Percentiles rank a stretch among this genome's conserved stretches.
These are phyloP conservation scores for Papilio elwesi DNA, from an alignment of 2,888 invertebrate genomes.

Conservation along the genomic window DNA sequence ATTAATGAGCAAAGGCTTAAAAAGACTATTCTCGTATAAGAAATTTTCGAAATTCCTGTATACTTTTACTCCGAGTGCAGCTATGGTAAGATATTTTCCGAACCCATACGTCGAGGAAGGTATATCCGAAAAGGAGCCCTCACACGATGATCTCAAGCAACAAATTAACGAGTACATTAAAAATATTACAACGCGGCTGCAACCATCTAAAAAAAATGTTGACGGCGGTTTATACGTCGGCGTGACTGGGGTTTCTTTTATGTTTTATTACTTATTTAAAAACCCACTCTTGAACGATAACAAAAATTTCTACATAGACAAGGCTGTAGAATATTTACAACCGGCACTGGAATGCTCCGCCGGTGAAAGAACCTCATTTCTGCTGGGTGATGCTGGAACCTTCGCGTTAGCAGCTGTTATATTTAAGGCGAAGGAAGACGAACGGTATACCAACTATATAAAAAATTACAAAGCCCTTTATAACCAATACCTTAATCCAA, in stretches of 20 bases:
- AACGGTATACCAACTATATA: constrained; percentile 61
- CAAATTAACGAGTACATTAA: constrained; percentile 65
- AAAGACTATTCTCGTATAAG: constrained; percentile 44
- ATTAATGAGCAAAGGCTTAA: constrained; percentile 50
- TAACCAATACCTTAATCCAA: constrained; percentile 63
- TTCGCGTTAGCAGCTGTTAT: constrained; percentile 88
- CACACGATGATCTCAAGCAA: constrained; percentile 56
- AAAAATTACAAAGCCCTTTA: constrained; percentile 72
- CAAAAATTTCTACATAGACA: constrained; percentile 79
- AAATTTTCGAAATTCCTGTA: constrained; percentile 52
- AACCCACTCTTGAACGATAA: constrained; percentile 76
- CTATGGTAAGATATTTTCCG: constrained; percentile 75
- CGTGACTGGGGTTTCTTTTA: constrained; percentile 88
- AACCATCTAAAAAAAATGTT: constrained; percentile 74
- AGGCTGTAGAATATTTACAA: constrained; percentile 85
- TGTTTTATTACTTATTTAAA: constrained; percentile 88
- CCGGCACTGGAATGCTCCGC: constrained; percentile 84
- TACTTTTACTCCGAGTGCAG: constrained; percentile 49
- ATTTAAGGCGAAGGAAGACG: constrained; percentile 79
- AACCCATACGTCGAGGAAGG: constrained; percentile 67
- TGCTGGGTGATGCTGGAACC: constrained; percentile 92
- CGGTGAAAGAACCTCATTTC: constrained; percentile 87
- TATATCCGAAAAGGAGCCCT: constrained; percentile 49
- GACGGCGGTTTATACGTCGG: constrained; percentile 88
- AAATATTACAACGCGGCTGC: constrained; percentile 66